Base-by-base conservation (phyloP, 2,888 invertebrate species). In the Chrysolina oricalcia region DNA sequence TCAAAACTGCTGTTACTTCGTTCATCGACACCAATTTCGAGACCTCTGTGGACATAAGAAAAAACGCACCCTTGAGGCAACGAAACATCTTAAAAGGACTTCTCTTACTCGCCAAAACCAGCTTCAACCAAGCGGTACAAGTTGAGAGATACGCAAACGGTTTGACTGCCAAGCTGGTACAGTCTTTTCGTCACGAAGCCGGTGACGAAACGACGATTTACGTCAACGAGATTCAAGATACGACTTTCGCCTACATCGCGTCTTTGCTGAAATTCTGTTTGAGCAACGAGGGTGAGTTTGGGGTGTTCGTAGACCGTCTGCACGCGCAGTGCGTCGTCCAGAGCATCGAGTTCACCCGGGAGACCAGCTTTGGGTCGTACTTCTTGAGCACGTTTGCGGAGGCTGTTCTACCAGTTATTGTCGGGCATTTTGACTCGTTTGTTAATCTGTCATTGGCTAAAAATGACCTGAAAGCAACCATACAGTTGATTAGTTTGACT, bases 371-470 rank as follows among this genome's bases (percentile, higher is more conserved):
- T 71, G 87, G 87, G 8, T 70, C 78, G 15, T 88, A 85, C 74
- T 80, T 88, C 23, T 75, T 87, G 43, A 75, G 79, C 23, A 82
- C 76, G 27, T 88, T 87, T 75, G 83, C 83, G 68, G 81, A 84
- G 15, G 76, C 80, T 3, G 64, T 87, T 6, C 74, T 86, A 2
- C 79, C 82, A 15, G 74, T 74, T 64, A 72, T 87, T 3, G 5
- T 85, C n/a, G 70, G 78, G 43, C 79, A 86, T 68, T 84, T 85
- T 72, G 79, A 82, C 21, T 27, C 53, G 40, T 86, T 86, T 77
- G 43, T 84, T 53, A 69, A 73, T 62, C 66, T 74, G 17, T 76
- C 48, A 53, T 10, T 76, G 21, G 68, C 73, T 9, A 65, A 70
- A 50, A 46, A 35, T 13, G 67, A 75, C 63, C 35, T 71, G n/a